Base-by-base conservation (phyloP, 2,797 vertebrate genomes). In the Anableps anableps region DNA sequence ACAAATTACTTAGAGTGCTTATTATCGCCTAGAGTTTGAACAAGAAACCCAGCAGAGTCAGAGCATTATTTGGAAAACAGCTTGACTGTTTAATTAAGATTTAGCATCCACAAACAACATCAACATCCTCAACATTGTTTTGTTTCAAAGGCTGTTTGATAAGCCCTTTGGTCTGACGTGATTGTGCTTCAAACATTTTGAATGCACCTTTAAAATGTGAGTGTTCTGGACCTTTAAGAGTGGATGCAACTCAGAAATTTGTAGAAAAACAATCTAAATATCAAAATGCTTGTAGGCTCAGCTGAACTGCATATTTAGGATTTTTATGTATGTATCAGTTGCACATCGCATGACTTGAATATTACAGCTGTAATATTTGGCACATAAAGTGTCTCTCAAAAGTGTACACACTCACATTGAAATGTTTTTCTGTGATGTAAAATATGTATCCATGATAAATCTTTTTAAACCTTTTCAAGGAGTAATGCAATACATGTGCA, bases 21-120 rank as follows among this genome's bases (percentile, higher is more conserved):
- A 76, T 43, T 76, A 58, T 85, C 79, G 41, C 79, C 82, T 84
- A 31, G 72, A 84, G 85, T 86, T 85, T 80, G 82, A n/a, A 85
- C 36, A 79, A 82, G 60, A 58, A 34, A 74, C 78, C 79, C 50
- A 1, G 58, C 55, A 80, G 84, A 85, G 85, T 89, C 85, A 82
- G 86, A 80, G 72, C 74, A 75, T 83, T 78, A 36, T 43, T 11
- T 29, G 31, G 78, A 50, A 81, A 80, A 78, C 38, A 76, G 80
- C 70, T 72, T 11, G n/a, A 72, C 31, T 17, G 34, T 71, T 82
- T 58, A 83, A 78, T 88, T 60, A 82, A 36, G 45, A 66, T 86
- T 73, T 51, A 53, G 75, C 80, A 55, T 71, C 66, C 48, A 2
- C 6, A 86, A 80, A 82, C 81, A 79, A 45, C 43, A 43, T 43